Conservation (phyloP, 2,888 invertebrate species). For the Margaritifera margaritifera region DNA sequence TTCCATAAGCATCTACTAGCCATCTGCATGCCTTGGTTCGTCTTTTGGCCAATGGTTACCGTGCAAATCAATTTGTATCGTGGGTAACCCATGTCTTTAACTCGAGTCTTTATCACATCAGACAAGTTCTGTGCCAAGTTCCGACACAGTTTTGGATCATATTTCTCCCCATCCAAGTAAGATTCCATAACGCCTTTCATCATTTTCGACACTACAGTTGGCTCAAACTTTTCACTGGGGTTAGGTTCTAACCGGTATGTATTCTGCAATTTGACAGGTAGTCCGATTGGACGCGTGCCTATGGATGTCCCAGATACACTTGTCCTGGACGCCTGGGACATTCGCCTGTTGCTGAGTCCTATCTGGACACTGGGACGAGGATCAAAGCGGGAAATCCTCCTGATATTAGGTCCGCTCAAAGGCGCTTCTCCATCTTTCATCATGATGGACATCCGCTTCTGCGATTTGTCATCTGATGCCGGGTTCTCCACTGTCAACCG, state of each 20-base stretch:
- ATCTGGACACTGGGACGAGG: slow-evolving; percentile 56
- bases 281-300: slow-evolving; percentile 43
- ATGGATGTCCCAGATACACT: slow-evolving; percentile 58
- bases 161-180: slow-evolving; percentile 62
- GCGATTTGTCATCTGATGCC: slow-evolving; percentile 13
- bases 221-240: slow-evolving; percentile 54
- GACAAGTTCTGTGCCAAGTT: slow-evolving; percentile 59
- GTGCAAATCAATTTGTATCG: slow-evolving; percentile 65
- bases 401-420: slow-evolving; percentile 49
- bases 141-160: slow-evolving; percentile 58
- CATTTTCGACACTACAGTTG: slow-evolving; percentile 44
- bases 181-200: slow-evolving; percentile 55
- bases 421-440: slow-evolving; percentile 14
- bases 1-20: slow-evolving; percentile 64
- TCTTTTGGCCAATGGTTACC: slow-evolving; percentile 63
- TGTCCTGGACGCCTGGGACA: slow-evolving; percentile 54
- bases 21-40: slow-evolving; percentile 56
- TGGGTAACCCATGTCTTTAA: slow-evolving; percentile 60
- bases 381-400: slow-evolving; percentile 53
- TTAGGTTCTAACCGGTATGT: slow-evolving; percentile 60
- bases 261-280: slow-evolving; percentile 53
- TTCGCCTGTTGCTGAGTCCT: slow-evolving; percentile 42
- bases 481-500: slow-evolving; percentile 60
- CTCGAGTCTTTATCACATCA: slow-evolving; percentile 61
- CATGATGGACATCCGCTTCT: slow-evolving; percentile 26